Evolutionary conservation across 37 sponge, comb jelly and placozoan genomes (phyloP).

Genomic region (Diacarnus erythraeanus): DNA sequence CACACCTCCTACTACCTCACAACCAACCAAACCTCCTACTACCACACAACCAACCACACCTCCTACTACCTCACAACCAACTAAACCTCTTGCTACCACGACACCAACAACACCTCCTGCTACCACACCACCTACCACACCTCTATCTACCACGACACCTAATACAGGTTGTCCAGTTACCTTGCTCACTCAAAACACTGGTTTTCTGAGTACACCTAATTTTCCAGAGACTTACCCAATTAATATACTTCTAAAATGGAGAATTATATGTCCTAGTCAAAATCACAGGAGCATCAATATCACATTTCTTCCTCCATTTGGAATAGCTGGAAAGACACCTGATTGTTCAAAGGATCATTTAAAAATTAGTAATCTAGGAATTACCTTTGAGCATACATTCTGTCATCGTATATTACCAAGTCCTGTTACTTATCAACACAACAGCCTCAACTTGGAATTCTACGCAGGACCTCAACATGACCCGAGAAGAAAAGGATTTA

Average conservation of each 20-base stretch:
- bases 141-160: neutral
- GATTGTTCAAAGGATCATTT: neutral
- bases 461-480: neutral
- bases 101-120: neutral
- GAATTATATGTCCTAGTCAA: neutral
- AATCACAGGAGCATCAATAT: neutral
- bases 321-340: neutral
- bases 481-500: neutral
- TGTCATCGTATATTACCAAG: neutral
- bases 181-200: neutral
- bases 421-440: neutral
- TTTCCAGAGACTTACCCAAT: conserved; percentile 29
- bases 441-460: neutral
- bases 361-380: neutral
- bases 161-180: no score
- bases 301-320: no score
- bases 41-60: no score
- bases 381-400: neutral
- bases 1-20: no score
- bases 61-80: no score
- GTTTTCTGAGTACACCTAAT: conserved; percentile 11
- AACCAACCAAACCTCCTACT: no score
- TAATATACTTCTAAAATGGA: neutral
- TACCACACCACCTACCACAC: neutral
- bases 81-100: no score